Evolutionary conservation across 2,888 invertebrate genomes (phyloP).

Genomic region (Cephus spinipes): DNA sequence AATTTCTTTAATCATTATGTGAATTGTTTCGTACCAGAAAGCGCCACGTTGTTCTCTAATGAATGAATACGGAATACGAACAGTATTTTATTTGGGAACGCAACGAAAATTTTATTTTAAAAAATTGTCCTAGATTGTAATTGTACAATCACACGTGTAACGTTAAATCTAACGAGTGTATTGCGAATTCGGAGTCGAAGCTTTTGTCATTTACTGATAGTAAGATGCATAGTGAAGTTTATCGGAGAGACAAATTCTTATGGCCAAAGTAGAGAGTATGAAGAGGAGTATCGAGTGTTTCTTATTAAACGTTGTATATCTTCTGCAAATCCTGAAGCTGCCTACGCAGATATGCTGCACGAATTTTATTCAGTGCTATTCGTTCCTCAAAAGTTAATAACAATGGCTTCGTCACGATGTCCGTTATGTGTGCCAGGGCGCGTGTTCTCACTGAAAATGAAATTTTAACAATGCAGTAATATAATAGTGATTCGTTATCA

Average conservation of each 20-base stretch:
- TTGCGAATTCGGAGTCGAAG: not conserved
- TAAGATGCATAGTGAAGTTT: not conserved
- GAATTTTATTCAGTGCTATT: slow-evolving; percentile 50
- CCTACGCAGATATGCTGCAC: slow-evolving; percentile 35
- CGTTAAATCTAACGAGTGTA: not conserved
- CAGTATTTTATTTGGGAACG: not conserved
- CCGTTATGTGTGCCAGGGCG: slow-evolving; percentile 68
- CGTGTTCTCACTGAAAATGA: slow-evolving; percentile 68
- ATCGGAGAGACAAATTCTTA: not conserved
- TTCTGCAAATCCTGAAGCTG: slow-evolving; percentile 40
- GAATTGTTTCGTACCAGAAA: not conserved
- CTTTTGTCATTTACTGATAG: not conserved
- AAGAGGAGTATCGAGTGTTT: not conserved
- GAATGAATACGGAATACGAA: not conserved
- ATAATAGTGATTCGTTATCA: slow-evolving; percentile 17
- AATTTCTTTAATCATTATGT: not conserved
- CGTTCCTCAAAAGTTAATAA: slow-evolving; percentile 59
- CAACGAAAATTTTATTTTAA: not conserved
- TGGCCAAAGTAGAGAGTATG: not conserved
- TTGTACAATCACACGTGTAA: not conserved
- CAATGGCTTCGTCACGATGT: slow-evolving; percentile 62
- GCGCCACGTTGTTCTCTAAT: not conserved
- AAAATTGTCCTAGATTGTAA: not conserved
- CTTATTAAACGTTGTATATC: slow-evolving; percentile 26
- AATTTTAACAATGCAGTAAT: slow-evolving; percentile 10